phyloP scores from a whole-genome alignment of 2,113 vertebrate species.

The Podarcis raffonei region DNA sequence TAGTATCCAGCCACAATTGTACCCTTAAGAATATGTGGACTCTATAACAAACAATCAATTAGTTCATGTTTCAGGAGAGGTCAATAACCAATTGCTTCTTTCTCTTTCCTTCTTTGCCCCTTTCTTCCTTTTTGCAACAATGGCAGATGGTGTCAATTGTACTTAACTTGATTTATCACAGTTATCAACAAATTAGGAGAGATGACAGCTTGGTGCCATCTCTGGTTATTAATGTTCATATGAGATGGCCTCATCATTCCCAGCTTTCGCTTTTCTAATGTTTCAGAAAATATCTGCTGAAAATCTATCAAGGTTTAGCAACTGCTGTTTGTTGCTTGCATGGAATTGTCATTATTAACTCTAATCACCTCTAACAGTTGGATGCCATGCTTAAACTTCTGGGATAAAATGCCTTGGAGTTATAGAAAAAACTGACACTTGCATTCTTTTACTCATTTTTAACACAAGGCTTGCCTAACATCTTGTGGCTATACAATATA shows the following conservation, averaged over 20 bases:
- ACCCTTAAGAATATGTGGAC: neutral
- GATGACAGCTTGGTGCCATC: slow-evolving; percentile 43
- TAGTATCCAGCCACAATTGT: neutral
- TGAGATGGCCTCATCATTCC: slow-evolving; percentile 13
- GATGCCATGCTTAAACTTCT: slow-evolving; percentile 18
- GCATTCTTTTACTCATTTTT: neutral
- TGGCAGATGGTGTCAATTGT: slow-evolving; percentile 10
- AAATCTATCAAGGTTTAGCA: slow-evolving; percentile 32
- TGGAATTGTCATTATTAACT: slow-evolving; percentile 18
- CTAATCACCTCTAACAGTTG: neutral
- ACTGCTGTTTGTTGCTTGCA: slow-evolving; percentile 32
- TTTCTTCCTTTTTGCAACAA: slow-evolving; percentile 21
- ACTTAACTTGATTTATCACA: slow-evolving; percentile 48
- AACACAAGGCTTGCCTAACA: neutral
- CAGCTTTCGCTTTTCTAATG: slow-evolving; percentile 18
- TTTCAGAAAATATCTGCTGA: slow-evolving; percentile 39
- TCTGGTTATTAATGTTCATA: slow-evolving; percentile 43
- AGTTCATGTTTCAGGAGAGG: slow-evolving; percentile 34
- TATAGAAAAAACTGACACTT: neutral
- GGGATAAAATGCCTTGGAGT: neutral
- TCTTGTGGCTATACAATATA: neutral
- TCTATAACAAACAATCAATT: neutral
- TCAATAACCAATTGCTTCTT: slow-evolving; percentile 49
- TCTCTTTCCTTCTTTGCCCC: neutral
- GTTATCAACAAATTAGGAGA: slow-evolving; percentile 56